Evolutionary conservation across 2,797 vertebrate genomes (phyloP), one percentile per base, ranked within the genome.

Genomic region (Arrhamphus sclerolepis): DNA sequence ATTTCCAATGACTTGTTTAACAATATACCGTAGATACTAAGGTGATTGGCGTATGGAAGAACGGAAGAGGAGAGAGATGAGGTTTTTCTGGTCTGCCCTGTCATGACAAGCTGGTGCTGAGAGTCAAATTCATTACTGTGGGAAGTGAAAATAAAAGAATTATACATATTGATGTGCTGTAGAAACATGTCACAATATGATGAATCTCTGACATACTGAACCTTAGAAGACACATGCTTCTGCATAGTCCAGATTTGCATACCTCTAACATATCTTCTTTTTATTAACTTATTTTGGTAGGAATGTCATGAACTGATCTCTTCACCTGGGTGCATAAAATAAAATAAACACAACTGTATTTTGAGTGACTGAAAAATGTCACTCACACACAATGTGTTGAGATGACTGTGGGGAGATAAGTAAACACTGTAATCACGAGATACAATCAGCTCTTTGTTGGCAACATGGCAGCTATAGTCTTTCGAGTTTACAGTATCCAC

Each of bases 261-360:
- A 66, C 60, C 13, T 20, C 11, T 24, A 22, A 5, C 20, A 22
- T 46, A 4, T 46, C 7, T 70, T 53, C n/a, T 62, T 57, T 75
- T 71, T 42, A 66, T 69, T 54, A 59, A 17, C 19, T 50, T 62
- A 28, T 60, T 70, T 72, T 20, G 22, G 14, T 31, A 49, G 49
- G 50, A 55, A 53, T 68, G 39, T 63, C 59, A 71, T 58, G 19
- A 16, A 52, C 34, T 47, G 43, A 62, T 71, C 21, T 74, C 60
- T 62, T 38, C 51, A 57, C 50, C 20, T 6, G 38, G 64, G 51
- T 1, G 69, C 44, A 71, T 48, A 66, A 62, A 67, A 71, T 48
- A 66, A 62, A 67, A 75, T 47, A 72, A 79, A 75, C 66, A 57
- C 22, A 58, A 39, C 52, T 62, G 46, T 74, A 72, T 28, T 84